Conservation (phyloP, 1,140 invertebrate species). For the Drosophila triauraria region DNA sequence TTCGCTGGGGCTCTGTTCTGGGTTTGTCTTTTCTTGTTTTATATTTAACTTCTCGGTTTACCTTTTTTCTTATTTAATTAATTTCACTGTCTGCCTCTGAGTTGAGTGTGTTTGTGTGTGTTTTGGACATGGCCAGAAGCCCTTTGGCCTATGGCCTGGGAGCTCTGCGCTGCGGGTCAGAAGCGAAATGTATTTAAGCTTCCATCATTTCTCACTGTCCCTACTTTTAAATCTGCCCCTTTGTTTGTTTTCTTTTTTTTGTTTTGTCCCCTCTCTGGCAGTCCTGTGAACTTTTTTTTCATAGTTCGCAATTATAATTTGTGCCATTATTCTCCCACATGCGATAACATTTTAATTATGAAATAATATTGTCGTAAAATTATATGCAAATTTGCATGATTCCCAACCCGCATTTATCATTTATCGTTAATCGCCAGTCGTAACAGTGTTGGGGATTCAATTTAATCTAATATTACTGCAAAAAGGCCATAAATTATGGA, state of each 20-base stretch:
- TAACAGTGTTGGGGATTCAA: slow-evolving; percentile 34
- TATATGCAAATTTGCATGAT: slow-evolving; percentile 27
- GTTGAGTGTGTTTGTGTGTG: slow-evolving; percentile 11
- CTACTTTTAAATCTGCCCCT: neutral
- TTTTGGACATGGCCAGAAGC: slow-evolving; percentile 48
- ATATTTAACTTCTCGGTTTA: slow-evolving; percentile 83
- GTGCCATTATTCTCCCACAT: slow-evolving; percentile 9
- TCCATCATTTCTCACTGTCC: slow-evolving; percentile 18
- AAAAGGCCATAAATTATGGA: slow-evolving; percentile 61
- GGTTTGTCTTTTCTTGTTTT: slow-evolving; percentile 79
- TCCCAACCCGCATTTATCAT: slow-evolving; percentile 23
- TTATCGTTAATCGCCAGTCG: slow-evolving; percentile 49
- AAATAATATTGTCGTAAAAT: slow-evolving; percentile 55
- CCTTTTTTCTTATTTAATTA: slow-evolving; percentile 84
- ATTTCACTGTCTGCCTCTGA: slow-evolving; percentile 53
- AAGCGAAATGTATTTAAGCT: slow-evolving; percentile 36
- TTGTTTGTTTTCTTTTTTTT: neutral
- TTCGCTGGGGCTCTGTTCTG: slow-evolving; percentile 35
- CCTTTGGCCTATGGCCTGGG: slow-evolving; percentile 63
- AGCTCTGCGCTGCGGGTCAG: slow-evolving; percentile 62
- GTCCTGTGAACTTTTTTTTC: slow-evolving; percentile 6
- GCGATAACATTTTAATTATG: slow-evolving; percentile 50
- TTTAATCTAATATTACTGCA: slow-evolving; percentile 51
- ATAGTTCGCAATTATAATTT: slow-evolving; percentile 24
- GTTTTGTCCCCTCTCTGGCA: neutral